Evolutionary conservation across 2,113 vertebrate genomes (phyloP).

Genomic region (Brienomyrus brachyistius): DNA sequence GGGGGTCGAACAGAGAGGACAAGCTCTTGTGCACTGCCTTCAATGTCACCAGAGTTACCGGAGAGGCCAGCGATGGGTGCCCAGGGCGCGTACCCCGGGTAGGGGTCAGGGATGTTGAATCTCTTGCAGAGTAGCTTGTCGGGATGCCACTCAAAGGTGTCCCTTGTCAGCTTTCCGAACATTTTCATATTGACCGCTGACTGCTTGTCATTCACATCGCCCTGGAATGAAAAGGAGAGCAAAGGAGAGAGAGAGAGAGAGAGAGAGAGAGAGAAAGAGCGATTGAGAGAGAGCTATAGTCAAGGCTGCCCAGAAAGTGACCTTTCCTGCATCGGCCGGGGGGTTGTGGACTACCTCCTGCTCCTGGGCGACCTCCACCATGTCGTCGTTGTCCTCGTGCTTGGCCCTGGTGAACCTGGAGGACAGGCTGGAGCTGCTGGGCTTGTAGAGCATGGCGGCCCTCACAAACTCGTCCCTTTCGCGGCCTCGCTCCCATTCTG

Average conservation of each 20-base stretch:
- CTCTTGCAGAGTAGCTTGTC: constrained; percentile 88
- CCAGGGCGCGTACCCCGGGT: constrained; percentile 68
- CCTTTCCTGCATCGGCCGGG: neutral
- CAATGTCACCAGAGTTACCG: neutral
- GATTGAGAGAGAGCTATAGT: neutral
- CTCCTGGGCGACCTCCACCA: constrained; percentile 72
- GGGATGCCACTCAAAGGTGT: constrained; percentile 86
- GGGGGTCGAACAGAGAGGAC: constrained; percentile 18
- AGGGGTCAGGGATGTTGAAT: constrained; percentile 89
- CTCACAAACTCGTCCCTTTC: constrained; percentile 82
- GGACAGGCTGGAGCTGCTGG: constrained; percentile 65
- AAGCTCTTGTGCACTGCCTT: neutral
- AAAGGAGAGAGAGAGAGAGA: neutral
- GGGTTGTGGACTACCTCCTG: constrained; percentile 63
- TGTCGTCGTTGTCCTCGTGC: constrained; percentile 64
- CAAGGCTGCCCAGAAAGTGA: neutral
- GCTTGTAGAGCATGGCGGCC: constrained; percentile 71
- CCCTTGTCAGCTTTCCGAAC: constrained; percentile 89
- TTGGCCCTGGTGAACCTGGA: constrained; percentile 78
- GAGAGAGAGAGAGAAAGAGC: neutral
- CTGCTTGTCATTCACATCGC: constrained; percentile 71
- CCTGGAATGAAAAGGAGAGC: constrained; percentile 46
- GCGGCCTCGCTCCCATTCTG: constrained; percentile 80
- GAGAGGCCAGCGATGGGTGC: neutral
- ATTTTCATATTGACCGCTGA: constrained; percentile 88